phyloP scores from a whole-genome alignment of 2,888 invertebrate species.

The Drosophila cracens region DNA sequence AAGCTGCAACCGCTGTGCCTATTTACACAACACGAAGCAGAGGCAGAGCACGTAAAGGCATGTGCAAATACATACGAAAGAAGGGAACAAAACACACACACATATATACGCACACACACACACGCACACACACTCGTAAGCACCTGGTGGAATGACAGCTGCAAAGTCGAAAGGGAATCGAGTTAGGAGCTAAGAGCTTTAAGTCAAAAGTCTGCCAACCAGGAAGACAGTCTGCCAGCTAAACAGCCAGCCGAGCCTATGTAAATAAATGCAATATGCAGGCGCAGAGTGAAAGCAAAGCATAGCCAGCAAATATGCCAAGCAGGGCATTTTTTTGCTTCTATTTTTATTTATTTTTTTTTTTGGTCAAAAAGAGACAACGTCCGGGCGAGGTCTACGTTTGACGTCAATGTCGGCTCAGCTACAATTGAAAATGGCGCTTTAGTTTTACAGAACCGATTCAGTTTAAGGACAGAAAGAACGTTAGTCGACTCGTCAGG shows the following conservation, averaged over 20 bases:
- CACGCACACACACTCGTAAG: constrained; percentile 18
- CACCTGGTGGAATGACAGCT: constrained; percentile 65
- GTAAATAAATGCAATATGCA: constrained; percentile 77
- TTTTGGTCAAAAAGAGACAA: constrained; percentile 57
- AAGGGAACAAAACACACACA: constrained; percentile 25
- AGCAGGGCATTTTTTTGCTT: constrained; percentile 42
- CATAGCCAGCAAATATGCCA: constrained; percentile 40
- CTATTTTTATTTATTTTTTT: constrained; percentile 16
- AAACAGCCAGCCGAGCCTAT: constrained; percentile 57
- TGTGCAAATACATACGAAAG: constrained; percentile 57
- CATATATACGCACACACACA: background rate
- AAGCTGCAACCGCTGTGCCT: constrained; percentile 58
- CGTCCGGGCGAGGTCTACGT: constrained; percentile 22
- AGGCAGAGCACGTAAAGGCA: constrained; percentile 66
- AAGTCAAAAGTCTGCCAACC: constrained; percentile 73
- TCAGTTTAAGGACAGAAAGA: constrained; percentile 73
- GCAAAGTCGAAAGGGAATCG: constrained; percentile 66
- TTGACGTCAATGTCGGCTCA: constrained; percentile 43
- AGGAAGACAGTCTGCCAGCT: constrained; percentile 20
- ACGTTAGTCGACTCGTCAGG: constrained; percentile 32
- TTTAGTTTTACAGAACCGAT: constrained; percentile 64
- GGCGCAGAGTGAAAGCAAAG: constrained; percentile 57
- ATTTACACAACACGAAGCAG: constrained; percentile 57
- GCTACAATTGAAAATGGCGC: constrained; percentile 69
- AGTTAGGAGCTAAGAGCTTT: constrained; percentile 73